Percentiles rank a stretch among this genome's conserved stretches.
phyloP scores from a whole-genome alignment of 2,888 invertebrate genomes.

The Sepiola atlantica region DNA sequence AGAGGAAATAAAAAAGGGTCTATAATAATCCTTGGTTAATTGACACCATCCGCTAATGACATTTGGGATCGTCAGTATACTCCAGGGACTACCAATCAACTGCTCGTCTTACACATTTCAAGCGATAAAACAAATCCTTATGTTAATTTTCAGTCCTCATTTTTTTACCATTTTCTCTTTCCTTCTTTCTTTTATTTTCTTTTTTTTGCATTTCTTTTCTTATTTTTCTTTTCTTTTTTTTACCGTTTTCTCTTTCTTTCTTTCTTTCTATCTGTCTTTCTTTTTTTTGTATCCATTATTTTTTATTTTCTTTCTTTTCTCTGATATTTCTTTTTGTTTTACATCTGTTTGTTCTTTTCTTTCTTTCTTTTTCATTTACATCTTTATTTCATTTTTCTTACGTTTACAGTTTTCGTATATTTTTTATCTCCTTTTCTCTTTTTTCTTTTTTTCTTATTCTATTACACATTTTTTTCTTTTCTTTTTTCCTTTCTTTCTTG shows the following conservation, averaged over 20 bases:
- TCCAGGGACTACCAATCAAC: neutral
- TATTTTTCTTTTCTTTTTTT: neutral
- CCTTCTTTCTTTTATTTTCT: neutral
- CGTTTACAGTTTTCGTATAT: neutral
- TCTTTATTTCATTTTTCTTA: no score
- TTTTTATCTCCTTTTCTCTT: neutral
- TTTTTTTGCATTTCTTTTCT: neutral
- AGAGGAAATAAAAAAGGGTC: neutral
- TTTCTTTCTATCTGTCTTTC: neutral
- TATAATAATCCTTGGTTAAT: neutral
- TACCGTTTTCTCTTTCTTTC: neutral
- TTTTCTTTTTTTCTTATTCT: neutral
- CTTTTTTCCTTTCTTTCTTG: neutral
- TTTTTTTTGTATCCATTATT: neutral
- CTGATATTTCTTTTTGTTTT: neutral
- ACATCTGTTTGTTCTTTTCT: neutral
- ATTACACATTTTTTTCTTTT: neutral
- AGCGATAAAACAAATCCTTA: neutral
- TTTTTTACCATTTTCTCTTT: neutral
- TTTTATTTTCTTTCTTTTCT: neutral
- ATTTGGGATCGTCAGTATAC: neutral
- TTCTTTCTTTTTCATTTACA: neutral
- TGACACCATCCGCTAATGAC: neutral
- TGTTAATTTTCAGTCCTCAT: no score
- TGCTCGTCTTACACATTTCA: neutral